A percentile compares a stretch with the other conserved stretches of the same genome.
Conservation (phyloP, 2,888 invertebrate genomes). For the Phyllotreta striolata region DNA sequence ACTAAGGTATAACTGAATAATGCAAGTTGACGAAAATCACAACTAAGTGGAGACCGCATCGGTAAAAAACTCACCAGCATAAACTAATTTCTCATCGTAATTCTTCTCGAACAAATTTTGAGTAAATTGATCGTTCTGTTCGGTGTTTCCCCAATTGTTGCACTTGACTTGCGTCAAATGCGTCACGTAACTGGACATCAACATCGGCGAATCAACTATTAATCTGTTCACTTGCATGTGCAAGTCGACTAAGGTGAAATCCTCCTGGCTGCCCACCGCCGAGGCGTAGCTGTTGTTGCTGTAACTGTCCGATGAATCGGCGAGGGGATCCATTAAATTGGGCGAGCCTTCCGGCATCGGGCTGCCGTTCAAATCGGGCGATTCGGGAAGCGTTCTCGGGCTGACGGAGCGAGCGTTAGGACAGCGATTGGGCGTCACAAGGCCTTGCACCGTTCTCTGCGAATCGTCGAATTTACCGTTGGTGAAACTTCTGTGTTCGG, state of each 20-base stretch:
- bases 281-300: conserved; percentile 89
- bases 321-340: conserved; percentile 43
- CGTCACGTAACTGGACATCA: conserved; percentile 94
- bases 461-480: conserved; percentile 49
- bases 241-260: conserved; percentile 89
- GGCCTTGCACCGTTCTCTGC: conserved; percentile 55
- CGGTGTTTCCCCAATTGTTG: conserved; percentile 75
- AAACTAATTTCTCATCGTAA: conserved; percentile 77
- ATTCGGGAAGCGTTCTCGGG: conserved; percentile 38
- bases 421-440: conserved; percentile 58
- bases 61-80: conserved; percentile 66
- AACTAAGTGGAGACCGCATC: neutral
- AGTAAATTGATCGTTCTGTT: conserved; percentile 80
- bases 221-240: conserved; percentile 88
- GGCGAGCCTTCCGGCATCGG: conserved; percentile 35
- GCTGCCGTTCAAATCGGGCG: conserved; percentile 32
- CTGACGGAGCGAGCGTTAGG: conserved; percentile 49
- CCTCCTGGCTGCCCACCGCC: conserved; percentile 92
- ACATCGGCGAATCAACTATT: conserved; percentile 90
- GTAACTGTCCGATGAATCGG: conserved; percentile 77
- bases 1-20: no score
- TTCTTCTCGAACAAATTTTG: conserved; percentile 81
- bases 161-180: conserved; percentile 87
- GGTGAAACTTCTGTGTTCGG: conserved; percentile 64
- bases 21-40: neutral